Evolutionary conservation across 2,888 invertebrate genomes (phyloP).

Genomic region (Ischnura elegans): DNA sequence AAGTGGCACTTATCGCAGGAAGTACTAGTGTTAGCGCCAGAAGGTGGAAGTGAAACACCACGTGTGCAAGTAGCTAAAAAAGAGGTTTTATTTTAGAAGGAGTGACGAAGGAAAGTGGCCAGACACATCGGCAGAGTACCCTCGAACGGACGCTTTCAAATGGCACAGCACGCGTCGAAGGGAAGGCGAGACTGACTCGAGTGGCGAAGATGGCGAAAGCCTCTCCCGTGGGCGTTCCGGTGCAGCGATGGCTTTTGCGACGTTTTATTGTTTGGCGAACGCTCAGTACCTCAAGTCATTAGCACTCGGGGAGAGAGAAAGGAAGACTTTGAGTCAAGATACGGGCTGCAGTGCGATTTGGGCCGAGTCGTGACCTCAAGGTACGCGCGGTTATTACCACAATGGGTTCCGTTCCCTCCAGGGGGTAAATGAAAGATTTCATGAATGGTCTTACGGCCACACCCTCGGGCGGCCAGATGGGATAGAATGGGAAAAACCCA

Average conservation of each 20-base stretch:
- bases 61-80: not conserved
- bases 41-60: not conserved
- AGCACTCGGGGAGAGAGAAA: conserved; percentile 28
- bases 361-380: not conserved
- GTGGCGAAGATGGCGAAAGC: not conserved
- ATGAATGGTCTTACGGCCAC: not conserved
- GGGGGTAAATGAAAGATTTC: not conserved
- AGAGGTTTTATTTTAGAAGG: not conserved
- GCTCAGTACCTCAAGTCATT: not conserved
- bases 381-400: not conserved
- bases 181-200: not conserved
- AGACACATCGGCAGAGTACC: not conserved
- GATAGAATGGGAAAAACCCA: not conserved
- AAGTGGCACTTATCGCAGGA: not conserved
- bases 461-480: not conserved
- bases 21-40: no score
- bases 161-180: not conserved
- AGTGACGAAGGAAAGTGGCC: not conserved
- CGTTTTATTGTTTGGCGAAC: not conserved
- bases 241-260: not conserved
- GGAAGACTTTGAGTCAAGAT: not conserved
- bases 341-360: not conserved
- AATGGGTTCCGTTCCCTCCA: not conserved
- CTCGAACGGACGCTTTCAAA: not conserved
- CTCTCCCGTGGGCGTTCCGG: not conserved